phyloP scores from a whole-genome alignment of 2,797 vertebrate species.

The Pangasius mekongensis region DNA sequence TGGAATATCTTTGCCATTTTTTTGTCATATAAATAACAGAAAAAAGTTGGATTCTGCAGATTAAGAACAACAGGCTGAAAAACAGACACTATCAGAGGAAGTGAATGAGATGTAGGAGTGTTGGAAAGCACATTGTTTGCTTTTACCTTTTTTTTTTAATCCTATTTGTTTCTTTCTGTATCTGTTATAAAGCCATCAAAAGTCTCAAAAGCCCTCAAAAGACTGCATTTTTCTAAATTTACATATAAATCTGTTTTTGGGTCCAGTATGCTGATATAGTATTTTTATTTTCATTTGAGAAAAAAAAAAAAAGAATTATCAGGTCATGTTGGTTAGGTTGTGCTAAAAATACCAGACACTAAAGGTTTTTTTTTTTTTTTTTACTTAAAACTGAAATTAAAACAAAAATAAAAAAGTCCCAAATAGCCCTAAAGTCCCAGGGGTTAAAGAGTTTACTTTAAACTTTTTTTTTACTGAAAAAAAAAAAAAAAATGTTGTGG shows the following conservation, averaged over 20 bases:
- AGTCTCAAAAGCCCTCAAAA: no score
- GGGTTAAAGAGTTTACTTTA: background rate
- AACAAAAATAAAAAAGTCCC: background rate
- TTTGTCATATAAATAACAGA: background rate
- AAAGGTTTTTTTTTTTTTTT: background rate
- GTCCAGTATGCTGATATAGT: background rate
- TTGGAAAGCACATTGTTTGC: background rate
- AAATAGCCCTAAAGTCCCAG: background rate
- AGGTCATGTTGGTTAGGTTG: background rate
- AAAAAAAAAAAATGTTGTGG: background rate
- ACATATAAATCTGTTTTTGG: background rate
- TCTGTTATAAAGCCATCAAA: background rate
- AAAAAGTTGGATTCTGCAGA: background rate
- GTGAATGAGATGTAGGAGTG: background rate
- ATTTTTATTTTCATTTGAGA: background rate
- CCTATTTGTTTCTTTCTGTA: background rate
- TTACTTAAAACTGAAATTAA: background rate
- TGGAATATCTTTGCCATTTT: background rate
- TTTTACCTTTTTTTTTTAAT: background rate
- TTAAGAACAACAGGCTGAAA: background rate
- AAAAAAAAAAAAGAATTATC: background rate
- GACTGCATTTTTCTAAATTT: background rate
- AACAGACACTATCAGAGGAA: background rate
- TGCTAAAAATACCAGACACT: background rate
- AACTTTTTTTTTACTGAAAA: no score